Evolutionary conservation across 2,797 vertebrate species (phyloP).

Genomic region (Phrynocephalus vlangalii): DNA sequence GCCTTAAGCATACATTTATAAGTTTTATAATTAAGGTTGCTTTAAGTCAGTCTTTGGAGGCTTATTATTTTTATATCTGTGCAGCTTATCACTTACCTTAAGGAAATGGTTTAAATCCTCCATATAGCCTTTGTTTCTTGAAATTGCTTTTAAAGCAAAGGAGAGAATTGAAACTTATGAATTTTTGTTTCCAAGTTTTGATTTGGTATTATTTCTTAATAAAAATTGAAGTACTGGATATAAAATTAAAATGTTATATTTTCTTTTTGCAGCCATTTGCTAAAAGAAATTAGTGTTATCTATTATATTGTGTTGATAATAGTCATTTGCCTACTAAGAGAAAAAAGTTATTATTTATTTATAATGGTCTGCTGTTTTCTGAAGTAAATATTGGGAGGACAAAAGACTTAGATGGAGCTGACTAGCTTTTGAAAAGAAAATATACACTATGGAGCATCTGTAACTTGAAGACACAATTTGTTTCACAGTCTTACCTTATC

Average conservation of each 20-base stretch:
- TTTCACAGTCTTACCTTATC: conserved; percentile 46
- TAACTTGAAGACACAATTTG: conserved; percentile 49
- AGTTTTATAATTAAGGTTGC: conserved; percentile 36
- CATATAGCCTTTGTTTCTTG: neutral
- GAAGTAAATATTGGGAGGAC: conserved; percentile 30
- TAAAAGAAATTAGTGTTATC: conserved; percentile 44
- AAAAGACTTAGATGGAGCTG: conserved; percentile 32
- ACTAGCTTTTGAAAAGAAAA: conserved; percentile 36
- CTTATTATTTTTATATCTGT: conserved; percentile 1
- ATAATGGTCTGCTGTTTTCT: conserved; percentile 38
- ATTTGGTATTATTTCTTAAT: conserved; percentile 29
- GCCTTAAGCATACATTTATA: conserved; percentile 42
- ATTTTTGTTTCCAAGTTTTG: neutral
- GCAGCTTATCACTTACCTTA: neutral
- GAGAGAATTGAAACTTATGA: neutral
- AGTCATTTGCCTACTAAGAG: conserved; percentile 27
- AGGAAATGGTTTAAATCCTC: neutral
- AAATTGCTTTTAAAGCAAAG: neutral
- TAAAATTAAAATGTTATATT: conserved; percentile 13
- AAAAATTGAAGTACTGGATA: neutral
- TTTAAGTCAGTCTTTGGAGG: conserved; percentile 36
- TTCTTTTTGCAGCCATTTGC: conserved; percentile 33
- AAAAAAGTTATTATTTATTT: conserved; percentile 50
- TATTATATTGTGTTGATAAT: conserved; percentile 29
- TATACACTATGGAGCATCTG: conserved; percentile 29